Base-by-base conservation (phyloP, 2,888 invertebrate species). In the Lepas anatifera region DNA sequence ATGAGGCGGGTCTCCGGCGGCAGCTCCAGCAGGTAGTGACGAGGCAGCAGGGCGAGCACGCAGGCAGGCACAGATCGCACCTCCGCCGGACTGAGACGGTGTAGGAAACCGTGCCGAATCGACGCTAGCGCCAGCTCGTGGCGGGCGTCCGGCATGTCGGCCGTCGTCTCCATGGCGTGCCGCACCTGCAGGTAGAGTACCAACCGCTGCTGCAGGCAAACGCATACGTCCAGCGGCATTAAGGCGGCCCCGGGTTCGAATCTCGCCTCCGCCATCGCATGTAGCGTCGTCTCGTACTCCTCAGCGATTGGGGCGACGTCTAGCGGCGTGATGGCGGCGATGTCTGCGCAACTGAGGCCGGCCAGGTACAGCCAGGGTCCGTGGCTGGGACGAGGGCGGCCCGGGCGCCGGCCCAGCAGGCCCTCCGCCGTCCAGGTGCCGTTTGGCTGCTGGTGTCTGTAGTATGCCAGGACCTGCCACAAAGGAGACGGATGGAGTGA, bases 331-430 rank as follows among this genome's bases (percentile, higher is more conserved):
- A 66, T 16, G 16, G 39, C 39, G 27, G 39, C 39, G 39, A 66
- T 39, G 66, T 66, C 39, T 4, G 37, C 16, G 39, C 66, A 66
- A 27, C 27, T 27, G 27, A 66, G 37, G 25, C 39, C 39, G 39
- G 25, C 25, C 39, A 66, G 27, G 39, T 39, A 66, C 11, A 66
- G 27, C 66, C 66, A 66, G 39, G 66, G 66, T 1, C 66, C 66
- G 27, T 66, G 39, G 13, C 32, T 18, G 22, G 35, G 18, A 22
- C 58, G 58, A 8, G 8, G 58, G 18, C 58, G 35, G 35, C 58
- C 58, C 58, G 58, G 58, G 32, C 58, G 58, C 1, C 58, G 58
- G 35, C 58, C 58, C 58, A 58, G 58, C 58, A 58, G 58, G 10
- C 58, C 11, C 58, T 58, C 58, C 2, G 58, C 18, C 22, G 32